Evolutionary conservation across 1,140 invertebrate species (phyloP), one percentile per base, ranked within the genome.

Genomic region (Ceratina australensis): DNA sequence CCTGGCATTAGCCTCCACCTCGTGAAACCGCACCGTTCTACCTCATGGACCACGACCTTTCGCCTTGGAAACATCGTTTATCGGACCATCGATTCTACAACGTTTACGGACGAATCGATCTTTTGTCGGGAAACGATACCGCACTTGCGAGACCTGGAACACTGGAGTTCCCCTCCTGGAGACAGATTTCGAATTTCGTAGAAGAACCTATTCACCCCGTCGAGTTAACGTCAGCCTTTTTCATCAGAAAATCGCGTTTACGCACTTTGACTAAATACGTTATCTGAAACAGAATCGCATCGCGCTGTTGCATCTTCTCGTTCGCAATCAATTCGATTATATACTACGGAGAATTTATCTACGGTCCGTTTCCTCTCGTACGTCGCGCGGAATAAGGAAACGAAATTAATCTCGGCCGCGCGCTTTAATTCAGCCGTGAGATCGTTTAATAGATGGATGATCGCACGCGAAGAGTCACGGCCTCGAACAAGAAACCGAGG

Each of bases 371-470:
- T 33, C 12, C 22, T 24, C 22, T 13, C 10, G 12, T 20, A 22
- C 5, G 8, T 16, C 18, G 22, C 7, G 15, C 12, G 12, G 3
- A 10, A 12, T 20, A 16, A 16, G 64, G 24, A 13, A 49, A 8
- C 20, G 22, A 42, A 61, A 54, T 54, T 22, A 26, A 74, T 33
- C 22, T 33, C 49, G 33, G 13, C 15, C 8, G 2, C 3, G 3
- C 47, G 50, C 1, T 15, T 28, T 18, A 16, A n/a, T 56, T n/a
- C 28, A 16, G 20, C 49, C 33, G 16, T 20, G 26, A 15, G 50
- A 7, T 65, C 50, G 63, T 74, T 66, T 74, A 74, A 74, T 74
- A 74, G 57, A 33, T 24, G 20, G 50, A 18, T 52, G 10, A 67
- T 33, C 5, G 15, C 22, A 12, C 50, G 47, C 20, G 42, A 74